Base-by-base conservation (phyloP, 2,888 invertebrate genomes). In the Melanostoma scalare region DNA sequence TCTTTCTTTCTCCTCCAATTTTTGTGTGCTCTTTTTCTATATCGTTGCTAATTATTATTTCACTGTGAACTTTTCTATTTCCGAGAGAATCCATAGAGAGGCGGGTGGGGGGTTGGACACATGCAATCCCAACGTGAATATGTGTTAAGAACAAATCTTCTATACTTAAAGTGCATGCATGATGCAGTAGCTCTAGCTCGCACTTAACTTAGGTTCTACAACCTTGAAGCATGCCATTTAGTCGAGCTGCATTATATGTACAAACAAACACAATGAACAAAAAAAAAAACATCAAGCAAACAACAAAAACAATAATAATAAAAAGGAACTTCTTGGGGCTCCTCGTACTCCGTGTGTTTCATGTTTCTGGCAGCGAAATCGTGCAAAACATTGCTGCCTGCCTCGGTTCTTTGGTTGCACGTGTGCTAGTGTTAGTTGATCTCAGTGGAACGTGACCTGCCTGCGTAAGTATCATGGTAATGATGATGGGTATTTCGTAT, bases 41-140 rank as follows among this genome's bases (percentile, higher is more conserved):
- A 33, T 38, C 9, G 36, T 46, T 63, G 61, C 63, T 50, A 56
- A 77, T 76, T 76, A 76, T 77, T 50, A 63, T 76, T 76, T 77
- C 50, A 56, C 61, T 44, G 55, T 63, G 50, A 63, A 71, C 56
- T 56, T 61, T 76, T 69, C 50, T 55, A 68, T 68, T 75, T 69
- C 20, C 36, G 8, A 52, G 35, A 52, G 33, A 60, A 53, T 68
- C 38, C 42, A 68, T 20, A 46, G 53, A 5, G 35, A 6, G 20
- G 6, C 20, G 4, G 1, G 1, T 4, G 20, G 6, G 30, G 5
- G 48, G 3, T 3, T 20, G 36, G 5, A 0, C 9, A 44, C 20
- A 6, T 6, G 20, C 58, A 2, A 20, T 1, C 20, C 20, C 20
- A 20, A 20, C 20, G 20, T 20, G 20, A 33, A 40, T 36, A 8